Evolutionary conservation across 35 echinoderm and acorn worm species (phyloP), one percentile per base, ranked within the genome.

Genomic region (Strongylocentrotus purpuratus): DNA sequence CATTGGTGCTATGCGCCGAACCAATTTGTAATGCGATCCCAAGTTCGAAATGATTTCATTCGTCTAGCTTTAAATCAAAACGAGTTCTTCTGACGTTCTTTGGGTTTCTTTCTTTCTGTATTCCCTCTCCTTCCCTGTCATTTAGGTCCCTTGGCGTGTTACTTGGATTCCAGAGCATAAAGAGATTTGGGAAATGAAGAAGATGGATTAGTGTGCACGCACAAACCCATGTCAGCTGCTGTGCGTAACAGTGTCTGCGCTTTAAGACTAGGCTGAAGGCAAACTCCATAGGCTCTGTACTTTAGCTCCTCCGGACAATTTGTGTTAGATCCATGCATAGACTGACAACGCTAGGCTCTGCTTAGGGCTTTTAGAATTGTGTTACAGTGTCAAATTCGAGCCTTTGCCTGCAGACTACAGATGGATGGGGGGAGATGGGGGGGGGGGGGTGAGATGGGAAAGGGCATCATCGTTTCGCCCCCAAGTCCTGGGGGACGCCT

Each of bases 1-100:
- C 91, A 93, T 93, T 46, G 31, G 61, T 25, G n/a, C 91, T 58
- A 47, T 46, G 31, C 91, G 31, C 32, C 91, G 31, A 93, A 93
- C 91, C 91, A 93, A 93, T 93, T 93, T 93, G 91, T 93, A 93
- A 93, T n/a, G n/a, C 48, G 91, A 93, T 58, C 91, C 91, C 31
- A 31, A 58, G 91, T 46, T 93, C 48, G 48, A 93, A 93, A 93
- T 93, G 45, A 93, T 93, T 93, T 93, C 91, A 93, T 93, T 93
- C 91, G 91, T 93, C 91, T 93, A 93, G 46, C 48, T 93, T 46
- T 58, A 93, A 93, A 47, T 48, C 48, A 93, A 89, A 89, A 46
- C 87, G 87, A 89, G 45, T 33, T 46, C 87, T 45, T 35, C 45
- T 33, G 45, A 46, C 32, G 33, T 45, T 46, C 87, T 89, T 46